Evolutionary conservation across 2,888 invertebrate species (phyloP).

Genomic region (Sepiola atlantica): DNA sequence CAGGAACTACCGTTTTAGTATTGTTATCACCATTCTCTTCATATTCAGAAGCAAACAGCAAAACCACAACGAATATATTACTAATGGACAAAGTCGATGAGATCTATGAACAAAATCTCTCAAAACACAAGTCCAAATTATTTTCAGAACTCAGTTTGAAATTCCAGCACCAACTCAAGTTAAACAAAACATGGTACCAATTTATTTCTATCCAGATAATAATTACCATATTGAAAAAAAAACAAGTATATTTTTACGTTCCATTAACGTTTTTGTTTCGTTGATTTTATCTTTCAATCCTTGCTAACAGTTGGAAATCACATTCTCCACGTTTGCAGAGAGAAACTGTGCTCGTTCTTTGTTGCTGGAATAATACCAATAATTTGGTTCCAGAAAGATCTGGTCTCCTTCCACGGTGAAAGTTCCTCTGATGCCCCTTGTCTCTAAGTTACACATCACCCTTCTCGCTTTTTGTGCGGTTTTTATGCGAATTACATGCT

Average conservation of each 20-base stretch:
- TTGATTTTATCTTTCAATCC: constrained; percentile 49
- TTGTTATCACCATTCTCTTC: no score
- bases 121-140: no score
- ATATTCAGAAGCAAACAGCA: no score
- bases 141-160: no score
- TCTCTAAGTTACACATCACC: constrained; percentile 79
- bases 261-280: constrained; percentile 50
- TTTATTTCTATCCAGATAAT: no score
- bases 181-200: no score
- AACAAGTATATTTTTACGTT: constrained; percentile 53
- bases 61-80: no score
- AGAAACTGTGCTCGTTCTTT: constrained; percentile 62
- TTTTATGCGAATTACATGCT: constrained; percentile 85
- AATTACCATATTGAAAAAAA: no score
- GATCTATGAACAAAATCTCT: no score
- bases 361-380: constrained; percentile 69
- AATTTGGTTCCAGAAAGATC: constrained; percentile 65
- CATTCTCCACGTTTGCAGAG: constrained; percentile 69
- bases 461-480: constrained; percentile 82
- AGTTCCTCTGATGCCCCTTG: constrained; percentile 68
- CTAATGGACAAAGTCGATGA: no score
- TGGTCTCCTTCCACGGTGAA: constrained; percentile 71
- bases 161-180: no score
- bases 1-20: no score
- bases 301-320: constrained; percentile 58